phyloP scores from a whole-genome alignment of 92 coral and sea anemone genomes.

The Zoanthus sociatus region DNA sequence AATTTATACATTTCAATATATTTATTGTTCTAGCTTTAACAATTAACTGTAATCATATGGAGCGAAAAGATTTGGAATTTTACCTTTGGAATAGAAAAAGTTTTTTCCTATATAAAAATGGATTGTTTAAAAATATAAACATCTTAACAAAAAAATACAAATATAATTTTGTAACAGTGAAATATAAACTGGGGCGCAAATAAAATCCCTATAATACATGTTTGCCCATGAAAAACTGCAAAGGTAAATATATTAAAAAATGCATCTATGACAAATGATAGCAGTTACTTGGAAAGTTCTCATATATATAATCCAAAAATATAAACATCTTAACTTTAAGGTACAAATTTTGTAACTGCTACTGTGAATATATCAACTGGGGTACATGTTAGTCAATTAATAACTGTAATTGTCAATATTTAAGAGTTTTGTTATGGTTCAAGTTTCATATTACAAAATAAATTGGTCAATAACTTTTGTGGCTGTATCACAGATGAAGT shows the following conservation, averaged over 20 bases:
- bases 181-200: slow-evolving; percentile 41
- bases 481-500: slow-evolving; percentile 41
- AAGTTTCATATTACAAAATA: slow-evolving; percentile 46
- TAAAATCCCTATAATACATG: slow-evolving; percentile 33
- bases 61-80: slow-evolving; percentile 41
- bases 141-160: slow-evolving; percentile 32
- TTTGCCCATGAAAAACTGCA: slow-evolving; percentile 43
- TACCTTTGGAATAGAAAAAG: slow-evolving; percentile 39
- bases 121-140: slow-evolving; percentile 26
- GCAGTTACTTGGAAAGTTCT: slow-evolving; percentile 39
- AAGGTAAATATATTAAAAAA: slow-evolving; percentile 36
- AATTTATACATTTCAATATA: slow-evolving; percentile 31
- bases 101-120: slow-evolving; percentile 33
- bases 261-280: slow-evolving; percentile 41
- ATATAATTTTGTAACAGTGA: background rate
- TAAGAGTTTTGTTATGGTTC: slow-evolving; percentile 39
- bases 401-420: slow-evolving; percentile 35
- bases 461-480: slow-evolving; percentile 43
- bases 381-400: slow-evolving; percentile 35
- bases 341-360: slow-evolving; percentile 25
- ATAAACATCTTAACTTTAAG: slow-evolving; percentile 42
- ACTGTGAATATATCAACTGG: slow-evolving; percentile 37
- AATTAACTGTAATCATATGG: slow-evolving; percentile 32
- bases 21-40: slow-evolving; percentile 30
- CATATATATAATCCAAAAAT: slow-evolving; percentile 30